phyloP scores from a whole-genome alignment of 2,888 invertebrate genomes.

The Deroplatys truncata region DNA sequence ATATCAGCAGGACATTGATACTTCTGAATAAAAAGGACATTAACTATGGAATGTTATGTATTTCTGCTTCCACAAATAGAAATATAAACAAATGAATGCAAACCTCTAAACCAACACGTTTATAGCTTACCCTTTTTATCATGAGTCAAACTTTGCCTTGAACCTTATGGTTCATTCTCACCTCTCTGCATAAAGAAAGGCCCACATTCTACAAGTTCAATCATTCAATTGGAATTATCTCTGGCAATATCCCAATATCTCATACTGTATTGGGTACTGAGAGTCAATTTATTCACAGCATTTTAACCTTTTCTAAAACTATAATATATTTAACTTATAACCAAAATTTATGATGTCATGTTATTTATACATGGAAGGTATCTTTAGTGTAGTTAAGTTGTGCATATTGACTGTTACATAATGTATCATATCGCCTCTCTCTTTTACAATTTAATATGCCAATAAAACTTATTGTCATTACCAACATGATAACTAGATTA shows the following conservation, averaged over 20 bases:
- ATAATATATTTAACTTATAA: background rate
- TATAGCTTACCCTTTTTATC: background rate
- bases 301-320: background rate
- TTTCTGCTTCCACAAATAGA: background rate
- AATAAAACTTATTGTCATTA: too few relatives aligned
- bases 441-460: too few relatives aligned
- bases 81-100: background rate
- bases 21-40: background rate
- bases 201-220: background rate
- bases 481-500: too few relatives aligned
- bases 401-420: background rate
- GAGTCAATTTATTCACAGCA: background rate
- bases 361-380: background rate
- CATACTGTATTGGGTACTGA: slow-evolving; percentile 26
- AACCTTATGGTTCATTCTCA: background rate
- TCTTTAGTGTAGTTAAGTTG: background rate
- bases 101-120: background rate
- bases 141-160: background rate
- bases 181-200: background rate
- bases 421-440: too few relatives aligned
- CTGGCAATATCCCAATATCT: slow-evolving; percentile 26
- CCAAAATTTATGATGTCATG: background rate
- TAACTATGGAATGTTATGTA: background rate
- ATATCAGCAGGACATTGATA: background rate
- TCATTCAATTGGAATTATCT: background rate